Evolutionary conservation across 2,797 vertebrate species (phyloP), one percentile per base, ranked within the genome.

Genomic region (Arctocebus calabarensis): DNA sequence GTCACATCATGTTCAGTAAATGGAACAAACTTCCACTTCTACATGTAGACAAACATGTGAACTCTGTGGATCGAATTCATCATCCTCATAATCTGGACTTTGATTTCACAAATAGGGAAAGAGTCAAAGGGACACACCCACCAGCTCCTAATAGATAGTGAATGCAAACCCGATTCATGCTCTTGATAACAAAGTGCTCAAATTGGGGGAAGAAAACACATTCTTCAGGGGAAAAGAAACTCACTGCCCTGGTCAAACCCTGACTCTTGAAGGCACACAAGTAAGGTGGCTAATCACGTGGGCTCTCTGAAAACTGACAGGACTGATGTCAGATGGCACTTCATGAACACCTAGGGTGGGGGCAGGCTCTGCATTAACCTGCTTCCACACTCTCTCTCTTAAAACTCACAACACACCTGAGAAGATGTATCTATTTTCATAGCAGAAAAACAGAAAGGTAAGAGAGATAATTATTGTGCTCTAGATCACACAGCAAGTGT

Each of bases 391-490:
- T 16, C 55, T 29, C 7, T n/a, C 5, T 23, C n/a, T 55, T 66
- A 48, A 84, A 91, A 64, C 32, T 43, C 61, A 23, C 29, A 52
- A 32, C 29, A 45, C 66, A 32, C 1, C 5, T 43, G 3, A 0
- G 17, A 93, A 62, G 66, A 25, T 34, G 0, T 62, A 34, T 71
- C 66, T 55, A 52, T 61, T 92, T 48, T 66, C 14, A 45, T 3
- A 48, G 25, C 27, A 90, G 64, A 52, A 48, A 90, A 79, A 1
- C 17, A 34, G 0, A 2, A 25, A 78, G 25, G 86, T 78, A 88
- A 91, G 61, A 62, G 66, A 96, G 43, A 19, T 34, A 20, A 62
- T 79, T 52, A 52, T 66, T 59, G 75, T 79, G 27, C 23, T 93
- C 23, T 66, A 75, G n/a, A 61, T 93, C 34, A 71, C 34, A 55